These are phyloP conservation scores for Typhlomys cinereus DNA, from an alignment of 2,113 vertebrate genomes.

Conservation along the genomic window DNA sequence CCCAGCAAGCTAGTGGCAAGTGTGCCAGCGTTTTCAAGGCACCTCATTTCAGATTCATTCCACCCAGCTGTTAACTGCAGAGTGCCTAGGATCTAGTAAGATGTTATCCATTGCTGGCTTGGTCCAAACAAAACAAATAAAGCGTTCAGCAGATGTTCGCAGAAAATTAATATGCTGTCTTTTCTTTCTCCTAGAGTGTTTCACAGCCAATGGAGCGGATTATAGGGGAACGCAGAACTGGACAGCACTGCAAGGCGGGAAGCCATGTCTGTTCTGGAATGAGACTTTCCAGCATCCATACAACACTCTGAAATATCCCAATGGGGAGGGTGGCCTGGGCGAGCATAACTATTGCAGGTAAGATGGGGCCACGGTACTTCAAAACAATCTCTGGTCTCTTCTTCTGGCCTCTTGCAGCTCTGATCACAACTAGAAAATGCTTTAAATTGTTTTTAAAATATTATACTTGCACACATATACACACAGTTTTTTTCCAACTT, in stretches of 20 bases:
- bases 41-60: background rate
- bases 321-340: constrained; percentile 95
- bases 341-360: constrained; percentile 98
- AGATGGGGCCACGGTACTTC: constrained; percentile 33
- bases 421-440: background rate
- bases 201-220: constrained; percentile 96
- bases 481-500: background rate
- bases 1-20: background rate
- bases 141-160: constrained; percentile 56
- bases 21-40: background rate
- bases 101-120: constrained; percentile 38
- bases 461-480: too few relatives aligned
- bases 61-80: background rate
- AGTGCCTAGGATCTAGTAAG: constrained; percentile 23
- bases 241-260: constrained; percentile 92
- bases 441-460: background rate
- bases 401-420: background rate
- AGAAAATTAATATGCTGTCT: constrained; percentile 66
- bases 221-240: constrained; percentile 96
- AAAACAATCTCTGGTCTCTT: background rate
- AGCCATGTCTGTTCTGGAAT: constrained; percentile 97
- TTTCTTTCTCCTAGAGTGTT: constrained; percentile 91
- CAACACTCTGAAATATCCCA: constrained; percentile 96
- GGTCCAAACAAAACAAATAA: constrained; percentile 66
- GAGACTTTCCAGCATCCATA: constrained; percentile 98